Base-by-base conservation (phyloP, 2,888 invertebrate species). In the Eupeodes luniger region DNA sequence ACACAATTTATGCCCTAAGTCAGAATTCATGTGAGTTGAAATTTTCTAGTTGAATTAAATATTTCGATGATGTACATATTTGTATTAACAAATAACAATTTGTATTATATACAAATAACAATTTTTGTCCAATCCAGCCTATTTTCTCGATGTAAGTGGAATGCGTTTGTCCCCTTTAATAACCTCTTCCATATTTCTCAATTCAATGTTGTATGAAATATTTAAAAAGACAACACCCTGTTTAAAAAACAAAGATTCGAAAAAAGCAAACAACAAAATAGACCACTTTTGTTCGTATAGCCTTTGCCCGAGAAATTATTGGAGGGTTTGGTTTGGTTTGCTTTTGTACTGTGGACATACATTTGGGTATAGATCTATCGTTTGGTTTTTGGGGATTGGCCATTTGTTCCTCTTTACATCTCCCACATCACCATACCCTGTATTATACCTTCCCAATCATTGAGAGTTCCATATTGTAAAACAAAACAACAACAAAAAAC, bases 381-480 rank as follows among this genome's bases (percentile, higher is more conserved):
- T 69, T 88, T 88, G 77, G 76, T 84, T 85, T 88, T 84, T 79
- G 57, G 76, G 86, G 87, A 84, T 81, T 84, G 87, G 84, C 69
- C 84, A 44, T 44, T 47, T 9, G 57, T 27, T 14, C 57, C 19
- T 14, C 7, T 19, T 19, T 14, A 0, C 12, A 16, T 47, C 47
- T 14, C 4, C 14, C 40, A 19, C 7, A 19, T 19, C 44, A 10
- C 16, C 40, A 19, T 12, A 6, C 19, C 27, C 53, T 19, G 19
- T 19, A 19, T 19, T 1, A 19, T 34, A 59, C 34, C 14, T 7
- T 55, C 27, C 1, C 36, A 16, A 19, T 47, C 16, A n/a, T 16
- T 51, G 34, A 36, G 34, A 36, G 12, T 55, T 70, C 44, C 12
- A 40, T 40, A 11, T 12, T 40, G 55, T 55, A 14, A 6, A 7